These are phyloP conservation scores for Drosophila multiciliata DNA, from an alignment of 2,888 invertebrate species.

Conservation along the genomic window DNA sequence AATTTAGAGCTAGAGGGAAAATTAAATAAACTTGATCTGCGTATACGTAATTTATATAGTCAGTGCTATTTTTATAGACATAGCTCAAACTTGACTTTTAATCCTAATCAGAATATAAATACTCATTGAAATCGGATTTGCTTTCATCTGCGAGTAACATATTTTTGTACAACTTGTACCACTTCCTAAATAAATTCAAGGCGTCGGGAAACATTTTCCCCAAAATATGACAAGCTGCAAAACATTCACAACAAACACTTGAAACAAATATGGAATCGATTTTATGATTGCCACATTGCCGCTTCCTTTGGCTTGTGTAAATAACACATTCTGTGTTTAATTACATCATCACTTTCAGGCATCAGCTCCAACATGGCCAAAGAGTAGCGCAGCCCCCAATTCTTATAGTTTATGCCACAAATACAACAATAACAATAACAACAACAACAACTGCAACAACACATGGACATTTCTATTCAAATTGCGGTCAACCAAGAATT, in stretches of 20 bases:
- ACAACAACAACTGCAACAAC: constrained; percentile 10
- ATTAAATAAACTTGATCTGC: not conserved
- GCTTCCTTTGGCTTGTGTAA: constrained; percentile 42
- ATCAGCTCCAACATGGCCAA: constrained; percentile 18
- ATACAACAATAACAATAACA: constrained; percentile 8
- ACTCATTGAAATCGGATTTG: not conserved
- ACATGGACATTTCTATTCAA: constrained; percentile 44
- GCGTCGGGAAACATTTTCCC: not conserved
- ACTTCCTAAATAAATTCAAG: not conserved
- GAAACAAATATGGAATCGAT: constrained; percentile 13
- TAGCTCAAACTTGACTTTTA: not conserved
- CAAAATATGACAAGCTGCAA: not conserved
- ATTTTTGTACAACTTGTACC: not conserved
- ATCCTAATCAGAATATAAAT: not conserved
- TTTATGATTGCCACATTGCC: constrained; percentile 33
- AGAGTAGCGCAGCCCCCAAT: constrained; percentile 53
- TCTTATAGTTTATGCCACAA: constrained; percentile 53
- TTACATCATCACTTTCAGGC: constrained; percentile 42
- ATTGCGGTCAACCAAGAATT: constrained; percentile 74
- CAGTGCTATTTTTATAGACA: not conserved
- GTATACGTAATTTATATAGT: not conserved
- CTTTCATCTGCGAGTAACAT: not conserved
- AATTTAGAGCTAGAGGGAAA: not conserved
- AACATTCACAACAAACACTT: constrained; percentile 8
- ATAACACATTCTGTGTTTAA: constrained; percentile 24